Evolutionary conservation across 2,888 invertebrate species (phyloP).

Genomic region (Stenoptilia bipunctidactyla): DNA sequence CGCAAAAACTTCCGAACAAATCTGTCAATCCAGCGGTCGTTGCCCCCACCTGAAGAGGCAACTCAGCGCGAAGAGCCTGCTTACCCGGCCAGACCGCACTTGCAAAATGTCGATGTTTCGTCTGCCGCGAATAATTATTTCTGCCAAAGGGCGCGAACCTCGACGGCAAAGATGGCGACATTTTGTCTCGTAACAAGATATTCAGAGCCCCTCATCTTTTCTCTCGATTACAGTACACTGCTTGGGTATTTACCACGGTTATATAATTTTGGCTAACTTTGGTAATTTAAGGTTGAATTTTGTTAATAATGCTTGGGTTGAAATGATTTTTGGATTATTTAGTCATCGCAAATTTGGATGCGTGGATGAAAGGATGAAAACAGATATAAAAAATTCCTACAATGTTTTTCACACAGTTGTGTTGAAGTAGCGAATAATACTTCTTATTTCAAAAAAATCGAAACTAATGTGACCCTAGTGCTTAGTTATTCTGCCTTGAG

Average conservation of each 20-base stretch:
- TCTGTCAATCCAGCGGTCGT: conserved; percentile 4
- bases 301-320: no score
- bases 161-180: conserved; percentile 35
- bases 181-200: conserved; percentile 44
- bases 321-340: no score
- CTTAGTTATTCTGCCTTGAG: no score
- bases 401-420: no score
- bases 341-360: no score
- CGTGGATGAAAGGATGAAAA: no score
- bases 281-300: no score
- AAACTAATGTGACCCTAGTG: no score
- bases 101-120: conserved; percentile 48
- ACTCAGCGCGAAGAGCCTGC: not conserved
- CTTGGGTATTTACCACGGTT: not conserved
- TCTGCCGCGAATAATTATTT: conserved; percentile 42
- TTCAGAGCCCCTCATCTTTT: conserved; percentile 19
- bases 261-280: not conserved
- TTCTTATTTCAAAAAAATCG: no score
- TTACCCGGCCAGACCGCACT: not conserved
- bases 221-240: conserved; percentile 6
- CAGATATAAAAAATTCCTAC: no score
- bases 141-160: conserved; percentile 31
- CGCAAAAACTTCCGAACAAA: not conserved
- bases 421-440: no score
- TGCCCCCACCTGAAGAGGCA: conserved; percentile 17